These are phyloP conservation scores for Pecten maximus DNA, from an alignment of 2,888 invertebrate species.

Conservation along the genomic window DNA sequence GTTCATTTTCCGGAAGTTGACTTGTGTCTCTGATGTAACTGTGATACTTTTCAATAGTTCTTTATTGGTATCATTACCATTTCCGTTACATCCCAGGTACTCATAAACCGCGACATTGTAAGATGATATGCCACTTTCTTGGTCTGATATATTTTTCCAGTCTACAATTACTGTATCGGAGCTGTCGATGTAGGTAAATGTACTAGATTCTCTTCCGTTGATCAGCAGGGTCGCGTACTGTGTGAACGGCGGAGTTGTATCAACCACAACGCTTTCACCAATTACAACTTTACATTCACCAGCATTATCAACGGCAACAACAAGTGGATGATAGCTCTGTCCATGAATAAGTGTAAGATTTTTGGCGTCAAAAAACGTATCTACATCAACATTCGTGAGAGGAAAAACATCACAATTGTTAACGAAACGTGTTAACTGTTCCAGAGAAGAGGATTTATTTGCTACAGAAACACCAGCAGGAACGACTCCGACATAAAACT, in stretches of 20 bases:
- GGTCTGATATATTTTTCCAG: constrained; percentile 44
- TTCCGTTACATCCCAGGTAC: constrained; percentile 42
- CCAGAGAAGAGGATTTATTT: constrained; percentile 39
- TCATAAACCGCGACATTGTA: constrained; percentile 38
- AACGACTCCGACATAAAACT: constrained; percentile 50
- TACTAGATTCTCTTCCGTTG: constrained; percentile 20
- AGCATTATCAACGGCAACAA: constrained; percentile 48
- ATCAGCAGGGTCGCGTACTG: constrained; percentile 36
- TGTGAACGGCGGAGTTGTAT: constrained; percentile 50
- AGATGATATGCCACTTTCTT: constrained; percentile 46
- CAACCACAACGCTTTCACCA: constrained; percentile 43
- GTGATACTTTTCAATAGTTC: not conserved
- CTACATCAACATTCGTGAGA: constrained; percentile 31
- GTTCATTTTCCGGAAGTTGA: constrained; percentile 41
- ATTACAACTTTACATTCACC: constrained; percentile 43
- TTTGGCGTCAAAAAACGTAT: constrained; percentile 34
- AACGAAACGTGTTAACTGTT: not conserved
- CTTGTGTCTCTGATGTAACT: constrained; percentile 40
- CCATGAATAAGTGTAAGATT: constrained; percentile 51
- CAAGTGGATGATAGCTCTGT: constrained; percentile 41
- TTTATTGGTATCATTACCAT: not conserved
- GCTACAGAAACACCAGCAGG: not conserved
- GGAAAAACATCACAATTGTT: constrained; percentile 33
- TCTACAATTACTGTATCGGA: constrained; percentile 38
- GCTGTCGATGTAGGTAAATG: not conserved